These are phyloP conservation scores for Mirza zaza DNA, from an alignment of 2,113 vertebrate genomes.

Conservation along the genomic window DNA sequence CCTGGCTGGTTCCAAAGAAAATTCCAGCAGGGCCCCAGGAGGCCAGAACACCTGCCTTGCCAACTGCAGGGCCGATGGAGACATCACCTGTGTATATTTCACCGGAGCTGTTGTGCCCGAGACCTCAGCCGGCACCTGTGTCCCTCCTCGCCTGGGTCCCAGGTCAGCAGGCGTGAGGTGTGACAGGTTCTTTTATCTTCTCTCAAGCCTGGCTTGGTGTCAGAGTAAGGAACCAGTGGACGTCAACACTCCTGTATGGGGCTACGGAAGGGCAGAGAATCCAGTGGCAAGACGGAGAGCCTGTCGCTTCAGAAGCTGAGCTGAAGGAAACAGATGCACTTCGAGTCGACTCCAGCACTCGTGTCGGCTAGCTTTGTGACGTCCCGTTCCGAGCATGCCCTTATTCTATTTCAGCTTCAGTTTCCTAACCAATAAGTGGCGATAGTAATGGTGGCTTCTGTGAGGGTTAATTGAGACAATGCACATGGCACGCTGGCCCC, in stretches of 20 bases:
- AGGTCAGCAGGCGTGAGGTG: background rate
- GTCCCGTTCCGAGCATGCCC: background rate
- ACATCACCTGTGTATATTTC: background rate
- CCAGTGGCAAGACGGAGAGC: fast-evolving
- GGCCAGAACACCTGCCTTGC: conserved; percentile 66
- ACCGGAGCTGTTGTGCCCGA: background rate
- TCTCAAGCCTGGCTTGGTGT: background rate
- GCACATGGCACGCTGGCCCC: background rate
- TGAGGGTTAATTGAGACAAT: background rate
- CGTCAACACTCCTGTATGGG: fast-evolving
- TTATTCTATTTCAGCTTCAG: fast-evolving
- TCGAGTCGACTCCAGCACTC: too few relatives aligned
- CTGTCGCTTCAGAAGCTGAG: fast-evolving
- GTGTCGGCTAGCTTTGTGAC: fast-evolving
- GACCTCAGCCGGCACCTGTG: background rate
- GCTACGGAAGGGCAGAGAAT: background rate
- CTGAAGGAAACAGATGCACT: too few relatives aligned
- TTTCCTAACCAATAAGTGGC: background rate
- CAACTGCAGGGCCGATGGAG: background rate
- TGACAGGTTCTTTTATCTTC: background rate
- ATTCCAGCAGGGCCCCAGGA: background rate
- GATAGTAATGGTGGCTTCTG: background rate
- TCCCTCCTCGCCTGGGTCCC: background rate
- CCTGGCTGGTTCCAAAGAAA: background rate
- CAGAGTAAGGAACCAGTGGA: background rate